Percentiles rank a stretch among this genome's conserved stretches.
phyloP scores from a whole-genome alignment of 2,797 vertebrate genomes.

The Mycteria americana region DNA sequence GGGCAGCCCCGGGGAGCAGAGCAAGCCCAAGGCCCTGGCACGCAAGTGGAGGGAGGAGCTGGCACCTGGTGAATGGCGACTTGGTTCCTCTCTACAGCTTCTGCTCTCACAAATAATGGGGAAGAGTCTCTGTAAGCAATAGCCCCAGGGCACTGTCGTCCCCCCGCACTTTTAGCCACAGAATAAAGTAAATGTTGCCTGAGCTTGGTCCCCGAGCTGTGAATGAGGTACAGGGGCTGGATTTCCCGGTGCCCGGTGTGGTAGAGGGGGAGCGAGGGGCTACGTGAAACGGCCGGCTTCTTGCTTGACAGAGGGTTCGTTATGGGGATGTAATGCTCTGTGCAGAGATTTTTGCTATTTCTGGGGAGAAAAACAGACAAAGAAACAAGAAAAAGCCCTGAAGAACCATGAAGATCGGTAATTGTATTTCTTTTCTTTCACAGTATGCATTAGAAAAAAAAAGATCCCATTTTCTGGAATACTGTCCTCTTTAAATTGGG shows the following conservation, averaged over 20 bases:
- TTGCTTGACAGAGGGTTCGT: neutral
- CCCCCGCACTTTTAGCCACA: neutral
- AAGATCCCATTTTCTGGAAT: slow-evolving; percentile 81
- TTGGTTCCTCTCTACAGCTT: neutral
- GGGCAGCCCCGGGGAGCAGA: neutral
- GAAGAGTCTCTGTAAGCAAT: neutral
- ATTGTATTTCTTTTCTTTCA: slow-evolving; percentile 85
- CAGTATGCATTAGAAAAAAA: slow-evolving; percentile 87
- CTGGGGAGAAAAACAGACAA: slow-evolving; percentile 42
- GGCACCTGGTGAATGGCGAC: neutral
- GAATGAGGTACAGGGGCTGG: neutral
- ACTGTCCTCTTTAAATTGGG: slow-evolving; percentile 81
- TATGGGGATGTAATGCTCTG: slow-evolving; percentile 36
- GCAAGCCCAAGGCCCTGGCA: neutral
- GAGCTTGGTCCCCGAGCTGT: neutral
- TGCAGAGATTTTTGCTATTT: slow-evolving; percentile 7
- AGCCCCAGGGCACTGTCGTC: neutral
- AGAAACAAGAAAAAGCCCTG: slow-evolving; percentile 56
- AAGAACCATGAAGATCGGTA: slow-evolving; percentile 76
- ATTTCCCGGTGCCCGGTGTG: neutral
- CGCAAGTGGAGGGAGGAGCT: neutral
- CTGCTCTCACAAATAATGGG: neutral
- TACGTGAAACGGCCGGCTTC: neutral
- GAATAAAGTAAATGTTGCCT: neutral
- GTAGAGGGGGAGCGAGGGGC: slow-evolving; percentile 29